Evolutionary conservation across 92 coral and sea anemone species (phyloP), one percentile per base, ranked within the genome.

Genomic region (Epizoanthus rinbou): DNA sequence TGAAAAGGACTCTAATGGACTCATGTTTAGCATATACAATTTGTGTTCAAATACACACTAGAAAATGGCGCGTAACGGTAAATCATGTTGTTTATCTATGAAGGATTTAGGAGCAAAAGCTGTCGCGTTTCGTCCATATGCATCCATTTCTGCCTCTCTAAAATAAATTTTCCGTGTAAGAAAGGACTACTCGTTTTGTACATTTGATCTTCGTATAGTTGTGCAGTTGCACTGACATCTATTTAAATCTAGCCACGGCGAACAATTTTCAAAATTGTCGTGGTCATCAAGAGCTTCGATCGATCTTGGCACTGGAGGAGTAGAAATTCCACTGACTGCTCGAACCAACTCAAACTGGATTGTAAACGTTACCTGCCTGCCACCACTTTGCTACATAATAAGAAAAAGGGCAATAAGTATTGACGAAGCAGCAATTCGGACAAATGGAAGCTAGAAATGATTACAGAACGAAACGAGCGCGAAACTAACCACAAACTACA

Each of bases 1-100:
- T 24, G 71, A 65, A 65, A 65, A 65, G 71, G 71, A 65, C 71
- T 65, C 71, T 65, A 65, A 65, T 65, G 71, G 71, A 65, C 71
- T 65, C 71, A 65, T 0, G 71, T 65, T 65, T 65, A 0, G 71
- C 71, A 65, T 65, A 65, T 1, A 65, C 0, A 65, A 65, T 28
- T 65, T 65, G 71, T 65, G 71, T 65, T 65, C 71, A 65, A 65
- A 65, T 0, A 65, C 1, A 0, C 71, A 28, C 71, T 65, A 65
- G 25, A 65, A 65, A n/a, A n/a, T n/a, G n/a, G n/a, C n/a, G n/a
- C n/a, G n/a, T n/a, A n/a, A n/a, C n/a, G n/a, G n/a, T n/a, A n/a
- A n/a, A n/a, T n/a, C n/a, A 0, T 65, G 71, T 65, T 65, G 45
- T 25, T 65, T 65, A 65, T 65, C 71, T 1, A 65, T 25, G 71